These are phyloP conservation scores for Papilio polyxenes DNA, from an alignment of 1,140 invertebrate genomes.

Conservation along the genomic window DNA sequence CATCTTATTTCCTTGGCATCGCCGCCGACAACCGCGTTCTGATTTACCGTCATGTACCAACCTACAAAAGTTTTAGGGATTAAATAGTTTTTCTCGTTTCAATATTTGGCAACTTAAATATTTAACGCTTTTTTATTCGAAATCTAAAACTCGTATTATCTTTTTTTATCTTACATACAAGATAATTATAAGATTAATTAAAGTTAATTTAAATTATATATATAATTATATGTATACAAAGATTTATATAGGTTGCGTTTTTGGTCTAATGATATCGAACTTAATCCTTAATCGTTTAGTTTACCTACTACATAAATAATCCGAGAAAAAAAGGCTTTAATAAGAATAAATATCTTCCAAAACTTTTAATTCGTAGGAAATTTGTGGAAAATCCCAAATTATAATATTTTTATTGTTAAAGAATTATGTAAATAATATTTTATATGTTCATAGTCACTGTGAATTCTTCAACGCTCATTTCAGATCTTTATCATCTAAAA, in stretches of 20 bases:
- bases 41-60: conserved; percentile 74
- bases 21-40: conserved; percentile 63
- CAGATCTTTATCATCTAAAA: conserved; percentile 36
- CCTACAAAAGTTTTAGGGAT: conserved; percentile 78
- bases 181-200: too few relatives aligned
- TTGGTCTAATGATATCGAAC: too few relatives aligned
- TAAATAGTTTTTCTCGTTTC: conserved; percentile 78
- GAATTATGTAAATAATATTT: conserved; percentile 39
- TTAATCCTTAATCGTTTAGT: neutral
- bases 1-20: conserved; percentile 79
- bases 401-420: neutral
- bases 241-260: too few relatives aligned
- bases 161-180: too few relatives aligned
- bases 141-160: conserved; percentile 33
- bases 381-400: neutral
- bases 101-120: conserved; percentile 74
- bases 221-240: too few relatives aligned
- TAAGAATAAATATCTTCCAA: neutral
- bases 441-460: conserved; percentile 17
- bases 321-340: neutral
- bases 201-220: too few relatives aligned
- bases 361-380: neutral
- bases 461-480: conserved; percentile 24
- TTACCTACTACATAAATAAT: neutral
- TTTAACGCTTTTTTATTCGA: conserved; percentile 59